phyloP scores from a whole-genome alignment of 2,888 invertebrate species.

The Drosophila gaucha region DNA sequence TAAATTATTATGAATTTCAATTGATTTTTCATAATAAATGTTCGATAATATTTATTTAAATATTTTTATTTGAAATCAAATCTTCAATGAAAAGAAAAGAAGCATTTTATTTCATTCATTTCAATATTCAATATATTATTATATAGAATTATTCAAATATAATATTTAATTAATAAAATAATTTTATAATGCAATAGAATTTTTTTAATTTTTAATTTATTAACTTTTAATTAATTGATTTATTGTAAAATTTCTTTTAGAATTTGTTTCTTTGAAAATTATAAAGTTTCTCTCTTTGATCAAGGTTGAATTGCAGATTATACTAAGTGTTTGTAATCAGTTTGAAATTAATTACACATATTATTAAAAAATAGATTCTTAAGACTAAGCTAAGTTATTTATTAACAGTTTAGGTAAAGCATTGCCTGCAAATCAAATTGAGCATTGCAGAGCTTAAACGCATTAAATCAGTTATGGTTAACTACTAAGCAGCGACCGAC shows the following conservation, averaged over 20 bases:
- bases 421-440: background rate
- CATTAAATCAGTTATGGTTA: slow-evolving; percentile 1
- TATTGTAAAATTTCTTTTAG: too few relatives aligned
- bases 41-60: background rate
- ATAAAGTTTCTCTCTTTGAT: background rate
- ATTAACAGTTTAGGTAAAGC: too few relatives aligned
- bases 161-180: too few relatives aligned
- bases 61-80: background rate
- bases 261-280: too few relatives aligned
- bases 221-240: too few relatives aligned
- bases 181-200: too few relatives aligned
- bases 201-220: too few relatives aligned
- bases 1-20: background rate
- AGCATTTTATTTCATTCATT: background rate
- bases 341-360: background rate
- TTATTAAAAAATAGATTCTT: too few relatives aligned
- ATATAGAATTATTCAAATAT: too few relatives aligned
- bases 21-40: background rate
- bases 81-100: background rate
- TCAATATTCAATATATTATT: background rate
- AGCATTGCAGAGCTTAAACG: background rate
- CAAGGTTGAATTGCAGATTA: background rate
- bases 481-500: background rate
- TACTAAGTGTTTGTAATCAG: too few relatives aligned
- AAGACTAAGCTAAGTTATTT: background rate